Base-by-base conservation (phyloP, 2,797 vertebrate genomes). In the Ctenosaura bakeri region DNA sequence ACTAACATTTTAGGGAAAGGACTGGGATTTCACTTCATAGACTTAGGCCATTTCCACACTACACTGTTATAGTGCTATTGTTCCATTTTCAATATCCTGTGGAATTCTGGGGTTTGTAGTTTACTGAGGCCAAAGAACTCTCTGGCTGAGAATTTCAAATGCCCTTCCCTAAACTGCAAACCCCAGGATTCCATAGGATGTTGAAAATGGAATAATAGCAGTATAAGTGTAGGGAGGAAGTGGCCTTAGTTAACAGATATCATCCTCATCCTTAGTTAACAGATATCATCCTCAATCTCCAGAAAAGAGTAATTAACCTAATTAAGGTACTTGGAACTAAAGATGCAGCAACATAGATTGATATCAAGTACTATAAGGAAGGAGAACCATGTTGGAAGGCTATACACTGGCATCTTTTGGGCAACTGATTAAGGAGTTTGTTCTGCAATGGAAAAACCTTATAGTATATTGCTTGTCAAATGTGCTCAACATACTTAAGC, bases 261-360 rank as follows among this genome's bases (percentile, higher is more conserved):
- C 42, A 46, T 46, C 42, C 42, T 35, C 50, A 24, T 52, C 38
- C 42, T 76, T 79, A 3, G 71, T 64, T 73, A 50, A 81, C 59
- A 35, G 54, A 42, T 74, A 35, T 4, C 42, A 46, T 46, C 38
- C 42, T 76, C 42, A 89, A 20, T 62, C 38, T 77, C n/a, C 35
- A 52, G 38, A 81, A 76, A 42, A 32, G 14, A 74, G 69, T 22
- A 69, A 32, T 8, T 29, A 74, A 42, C 24, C 10, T 54, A 64
- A 32, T 54, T 52, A 80, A 56, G n/a, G 13, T 83, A 22, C 10
- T 38, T 81, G 50, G 1, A 81, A n/a, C 14, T 86, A 86, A 86
- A 86, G 14, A 59, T 86, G 74, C 76, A 90, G 46, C 26, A 91
- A 71, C 83, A 90, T 22, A 77, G 79, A 79, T 0, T 64, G 74